Conservation (phyloP, 2,888 invertebrate genomes). For the Leuctra nigra region DNA sequence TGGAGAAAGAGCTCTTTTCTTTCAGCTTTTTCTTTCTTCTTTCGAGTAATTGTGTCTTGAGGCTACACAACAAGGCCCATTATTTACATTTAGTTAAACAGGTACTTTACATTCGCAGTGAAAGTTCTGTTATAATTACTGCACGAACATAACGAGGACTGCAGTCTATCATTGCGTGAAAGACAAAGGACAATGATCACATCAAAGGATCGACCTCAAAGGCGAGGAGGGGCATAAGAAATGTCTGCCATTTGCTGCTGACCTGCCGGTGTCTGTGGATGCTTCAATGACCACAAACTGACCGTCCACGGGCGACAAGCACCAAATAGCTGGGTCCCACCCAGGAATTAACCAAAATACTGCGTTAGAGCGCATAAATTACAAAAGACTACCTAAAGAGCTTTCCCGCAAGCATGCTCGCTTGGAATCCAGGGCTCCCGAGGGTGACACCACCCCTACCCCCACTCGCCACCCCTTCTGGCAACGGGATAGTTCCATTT, state of each 20-base stretch:
- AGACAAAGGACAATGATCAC: conserved; percentile 9
- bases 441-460: not conserved
- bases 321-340: not conserved
- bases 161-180: not conserved
- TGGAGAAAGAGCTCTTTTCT: too few species aligned
- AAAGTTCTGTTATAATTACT: too few species aligned
- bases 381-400: conserved; percentile 1
- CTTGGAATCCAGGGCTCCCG: conserved; percentile 1
- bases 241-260: not conserved
- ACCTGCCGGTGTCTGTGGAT: too few species aligned
- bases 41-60: too few species aligned
- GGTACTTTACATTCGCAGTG: too few species aligned
- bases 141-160: too few species aligned
- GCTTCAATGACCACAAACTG: conserved; percentile 4
- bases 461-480: not conserved
- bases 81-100: too few species aligned
- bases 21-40: too few species aligned
- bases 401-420: not conserved
- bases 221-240: not conserved
- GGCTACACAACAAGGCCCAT: too few species aligned
- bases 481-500: conserved; percentile 4
- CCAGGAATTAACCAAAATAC: conserved; percentile 2
- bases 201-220: not conserved
- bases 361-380: conserved; percentile 6
- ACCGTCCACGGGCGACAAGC: not conserved